Evolutionary conservation across 2,797 vertebrate species (phyloP).

Genomic region (Lepidocolaptes lacrymiger): DNA sequence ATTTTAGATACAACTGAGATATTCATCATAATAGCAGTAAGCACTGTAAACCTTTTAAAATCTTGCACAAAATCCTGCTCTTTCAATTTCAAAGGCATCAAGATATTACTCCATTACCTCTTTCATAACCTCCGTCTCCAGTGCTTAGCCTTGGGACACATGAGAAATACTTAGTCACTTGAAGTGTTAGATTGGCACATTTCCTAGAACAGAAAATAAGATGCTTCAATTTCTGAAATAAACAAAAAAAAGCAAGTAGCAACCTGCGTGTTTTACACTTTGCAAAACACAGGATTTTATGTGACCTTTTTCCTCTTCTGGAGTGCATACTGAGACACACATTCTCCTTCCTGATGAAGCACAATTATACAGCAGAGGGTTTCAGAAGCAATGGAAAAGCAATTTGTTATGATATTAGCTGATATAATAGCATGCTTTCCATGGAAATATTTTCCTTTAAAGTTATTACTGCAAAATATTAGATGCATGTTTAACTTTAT

Average conservation of each 20-base stretch:
- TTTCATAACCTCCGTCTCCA: not conserved
- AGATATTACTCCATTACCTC: not conserved
- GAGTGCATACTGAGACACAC: not conserved
- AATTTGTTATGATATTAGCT: not conserved
- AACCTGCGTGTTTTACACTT: rapidly evolving
- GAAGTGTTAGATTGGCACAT: not conserved
- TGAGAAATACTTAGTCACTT: not conserved
- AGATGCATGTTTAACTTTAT: not conserved
- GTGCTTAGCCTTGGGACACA: not conserved
- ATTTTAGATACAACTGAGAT: not conserved
- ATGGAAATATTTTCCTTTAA: not conserved
- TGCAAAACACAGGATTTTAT: not conserved
- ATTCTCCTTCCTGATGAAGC: not conserved
- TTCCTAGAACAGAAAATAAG: constrained; percentile 14
- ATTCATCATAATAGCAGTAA: not conserved
- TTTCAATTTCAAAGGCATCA: not conserved
- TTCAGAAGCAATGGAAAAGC: not conserved
- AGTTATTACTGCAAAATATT: not conserved
- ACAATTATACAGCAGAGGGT: not conserved
- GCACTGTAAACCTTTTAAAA: not conserved
- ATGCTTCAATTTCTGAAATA: not conserved
- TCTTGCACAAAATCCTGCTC: not conserved
- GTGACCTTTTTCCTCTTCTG: not conserved
- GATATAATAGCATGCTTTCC: not conserved
- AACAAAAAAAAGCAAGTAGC: not conserved